These are phyloP conservation scores for Lucilia sericata DNA, from an alignment of 1,140 invertebrate species.

Conservation along the genomic window DNA sequence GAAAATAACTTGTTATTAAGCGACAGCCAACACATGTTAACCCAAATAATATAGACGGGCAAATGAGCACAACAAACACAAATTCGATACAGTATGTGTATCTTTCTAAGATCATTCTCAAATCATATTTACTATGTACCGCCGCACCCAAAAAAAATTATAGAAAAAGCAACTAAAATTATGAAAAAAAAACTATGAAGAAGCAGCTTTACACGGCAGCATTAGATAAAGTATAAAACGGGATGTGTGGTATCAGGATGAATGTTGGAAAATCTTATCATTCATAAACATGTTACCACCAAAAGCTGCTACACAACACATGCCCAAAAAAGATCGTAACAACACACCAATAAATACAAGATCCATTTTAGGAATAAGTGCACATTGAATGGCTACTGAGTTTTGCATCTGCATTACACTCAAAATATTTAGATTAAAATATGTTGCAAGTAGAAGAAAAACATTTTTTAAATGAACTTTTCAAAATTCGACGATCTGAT, in stretches of 20 bases:
- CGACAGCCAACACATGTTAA: conserved; percentile 43
- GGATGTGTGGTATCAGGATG: conserved; percentile 21
- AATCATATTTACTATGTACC: background rate
- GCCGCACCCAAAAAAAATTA: conserved; percentile 14
- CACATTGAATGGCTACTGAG: background rate
- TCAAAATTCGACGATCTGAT: too few species aligned
- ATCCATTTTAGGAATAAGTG: background rate
- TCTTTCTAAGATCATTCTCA: background rate
- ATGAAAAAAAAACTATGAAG: background rate
- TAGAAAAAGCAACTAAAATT: too few species aligned
- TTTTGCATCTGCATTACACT: background rate
- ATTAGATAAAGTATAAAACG: background rate
- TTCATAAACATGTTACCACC: conserved; percentile 5
- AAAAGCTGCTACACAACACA: conserved; percentile 21
- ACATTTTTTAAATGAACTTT: too few species aligned
- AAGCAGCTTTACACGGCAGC: background rate
- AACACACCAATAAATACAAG: background rate
- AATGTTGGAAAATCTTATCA: conserved; percentile 17
- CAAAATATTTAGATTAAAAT: background rate
- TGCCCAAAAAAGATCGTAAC: background rate
- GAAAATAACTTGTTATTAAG: conserved; percentile 42
- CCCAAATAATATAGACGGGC: conserved; percentile 37
- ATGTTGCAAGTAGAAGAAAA: too few species aligned
- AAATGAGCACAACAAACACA: conserved; percentile 10
- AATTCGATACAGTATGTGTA: background rate